phyloP scores from a whole-genome alignment of 2,888 invertebrate species.

The Caenorhabditis drosophilae region DNA sequence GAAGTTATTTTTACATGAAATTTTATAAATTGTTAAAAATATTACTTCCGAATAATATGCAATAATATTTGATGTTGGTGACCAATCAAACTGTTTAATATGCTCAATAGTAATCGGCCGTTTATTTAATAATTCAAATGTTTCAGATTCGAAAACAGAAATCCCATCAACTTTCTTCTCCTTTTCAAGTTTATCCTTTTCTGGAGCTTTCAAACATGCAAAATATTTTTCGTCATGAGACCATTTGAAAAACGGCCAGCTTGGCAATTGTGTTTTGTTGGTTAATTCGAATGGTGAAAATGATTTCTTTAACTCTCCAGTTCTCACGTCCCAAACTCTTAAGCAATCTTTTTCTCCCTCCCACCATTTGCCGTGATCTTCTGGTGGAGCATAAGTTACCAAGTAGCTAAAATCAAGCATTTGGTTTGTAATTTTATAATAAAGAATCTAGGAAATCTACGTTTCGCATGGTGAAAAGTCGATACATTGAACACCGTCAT shows the following conservation, averaged over 20 bases:
- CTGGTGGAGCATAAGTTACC: constrained; percentile 86
- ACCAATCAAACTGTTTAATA: constrained; percentile 93
- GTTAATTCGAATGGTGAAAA: constrained; percentile 58
- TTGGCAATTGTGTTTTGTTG: constrained; percentile 70
- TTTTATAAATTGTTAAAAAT: background rate
- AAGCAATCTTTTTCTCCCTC: constrained; percentile 79
- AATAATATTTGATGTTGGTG: constrained; percentile 91
- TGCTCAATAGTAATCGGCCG: constrained; percentile 78
- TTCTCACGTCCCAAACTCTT: constrained; percentile 95
- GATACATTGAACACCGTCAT: constrained; percentile 85
- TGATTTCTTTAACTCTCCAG: constrained; percentile 73
- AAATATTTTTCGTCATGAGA: constrained; percentile 66
- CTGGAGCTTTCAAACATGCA: constrained; percentile 64
- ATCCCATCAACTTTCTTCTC: constrained; percentile 72
- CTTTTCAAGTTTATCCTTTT: constrained; percentile 53
- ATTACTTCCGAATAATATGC: constrained; percentile 97
- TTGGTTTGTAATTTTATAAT: background rate
- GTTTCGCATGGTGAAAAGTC: constrained; percentile 98
- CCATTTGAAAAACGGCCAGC: constrained; percentile 69
- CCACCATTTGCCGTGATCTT: constrained; percentile 71
- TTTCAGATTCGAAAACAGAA: constrained; percentile 93
- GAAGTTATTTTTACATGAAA: background rate
- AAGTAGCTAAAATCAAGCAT: constrained; percentile 76
- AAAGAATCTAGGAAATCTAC: constrained; percentile 68
- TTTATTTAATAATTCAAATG: constrained; percentile 89